Conservation (phyloP, 2,113 vertebrate genomes). For the Pycnonotus jocosus region DNA sequence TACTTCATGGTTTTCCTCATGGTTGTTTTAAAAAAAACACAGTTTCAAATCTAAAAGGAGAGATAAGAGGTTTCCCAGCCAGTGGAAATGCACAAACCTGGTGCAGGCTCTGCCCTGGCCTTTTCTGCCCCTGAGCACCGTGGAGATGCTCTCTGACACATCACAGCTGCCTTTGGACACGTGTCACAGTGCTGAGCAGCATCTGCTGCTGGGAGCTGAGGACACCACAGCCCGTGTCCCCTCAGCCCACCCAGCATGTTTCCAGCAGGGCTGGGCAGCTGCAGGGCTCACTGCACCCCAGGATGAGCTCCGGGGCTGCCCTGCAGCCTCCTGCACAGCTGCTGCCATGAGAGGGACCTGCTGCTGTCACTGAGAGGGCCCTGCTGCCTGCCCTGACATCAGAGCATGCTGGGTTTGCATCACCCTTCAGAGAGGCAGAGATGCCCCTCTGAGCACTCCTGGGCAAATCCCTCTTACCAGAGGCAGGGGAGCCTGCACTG, state of each 20-base stretch:
- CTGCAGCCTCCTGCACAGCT: neutral
- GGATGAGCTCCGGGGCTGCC: neutral
- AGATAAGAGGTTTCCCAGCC: neutral
- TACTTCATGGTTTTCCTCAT: neutral
- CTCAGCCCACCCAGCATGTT: neutral
- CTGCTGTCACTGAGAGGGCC: neutral
- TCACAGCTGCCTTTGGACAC: neutral
- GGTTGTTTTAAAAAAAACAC: neutral
- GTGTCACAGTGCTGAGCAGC: neutral
- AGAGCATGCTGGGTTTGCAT: rapidly evolving
- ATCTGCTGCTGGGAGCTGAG: neutral
- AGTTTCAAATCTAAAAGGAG: neutral
- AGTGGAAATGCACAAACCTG: neutral
- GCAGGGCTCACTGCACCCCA: neutral
- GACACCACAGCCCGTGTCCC: neutral
- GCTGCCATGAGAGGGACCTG: neutral
- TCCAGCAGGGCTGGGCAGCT: neutral
- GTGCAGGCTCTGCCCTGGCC: neutral
- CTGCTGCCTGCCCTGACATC: neutral
- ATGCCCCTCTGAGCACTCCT: rapidly evolving
- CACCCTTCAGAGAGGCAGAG: neutral
- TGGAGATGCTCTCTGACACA: rapidly evolving
- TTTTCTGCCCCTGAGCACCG: rapidly evolving
- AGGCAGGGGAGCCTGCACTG: rapidly evolving
- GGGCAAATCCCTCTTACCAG: neutral